Base-by-base conservation (phyloP, 1,140 invertebrate species). In the Acyrthosiphon pisum region DNA sequence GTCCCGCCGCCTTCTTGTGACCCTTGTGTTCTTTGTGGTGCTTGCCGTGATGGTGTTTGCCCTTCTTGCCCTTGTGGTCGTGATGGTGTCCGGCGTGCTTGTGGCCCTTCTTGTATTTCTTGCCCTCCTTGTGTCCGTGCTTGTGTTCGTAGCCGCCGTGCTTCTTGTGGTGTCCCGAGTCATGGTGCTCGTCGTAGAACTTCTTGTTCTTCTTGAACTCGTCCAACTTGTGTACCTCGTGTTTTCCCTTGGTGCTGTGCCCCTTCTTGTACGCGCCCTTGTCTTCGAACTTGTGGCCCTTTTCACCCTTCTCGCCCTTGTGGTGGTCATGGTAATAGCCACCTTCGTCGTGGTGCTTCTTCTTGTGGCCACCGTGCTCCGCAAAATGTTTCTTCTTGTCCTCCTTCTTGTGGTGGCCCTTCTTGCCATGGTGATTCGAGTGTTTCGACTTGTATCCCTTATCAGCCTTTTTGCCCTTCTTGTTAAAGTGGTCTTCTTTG, bases 51-150 rank as follows among this genome's bases (percentile, higher is more conserved):
- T 96, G 95, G 94, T 96, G 96, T 93, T 96, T 96, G 7, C 96
- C 96, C 91, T 96, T 96, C 94, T 96, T 96, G n/a, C 96, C 96
- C 93, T 96, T 95, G 93, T 97, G 96, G 60, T 96, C 96, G 87
- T 96, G 95, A 92, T 97, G 96, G 94, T 97, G 96, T 37, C 96
- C 97, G 20, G 96, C 96, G 86, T 97, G 96, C 93, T 97, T 96
- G 94, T 97, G 96, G 6, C 97, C 97, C 7, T 97, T 97, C 95
- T 97, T 97, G 95, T 97, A 97, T 94, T 97, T 96, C 14, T 97
- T 97, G 30, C 97, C 97, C 93, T 97, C 96, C 94, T 97, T 96
- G 94, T 96, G 96, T 20, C 96, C 95, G 94, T 96, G 96, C 92
- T 96, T 95, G 93, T 97, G 95, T 94, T 97, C 96, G 94, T 96